Evolutionary conservation across 2,888 invertebrate genomes (phyloP).

Genomic region (Imbricaverruca yamaguchii): DNA sequence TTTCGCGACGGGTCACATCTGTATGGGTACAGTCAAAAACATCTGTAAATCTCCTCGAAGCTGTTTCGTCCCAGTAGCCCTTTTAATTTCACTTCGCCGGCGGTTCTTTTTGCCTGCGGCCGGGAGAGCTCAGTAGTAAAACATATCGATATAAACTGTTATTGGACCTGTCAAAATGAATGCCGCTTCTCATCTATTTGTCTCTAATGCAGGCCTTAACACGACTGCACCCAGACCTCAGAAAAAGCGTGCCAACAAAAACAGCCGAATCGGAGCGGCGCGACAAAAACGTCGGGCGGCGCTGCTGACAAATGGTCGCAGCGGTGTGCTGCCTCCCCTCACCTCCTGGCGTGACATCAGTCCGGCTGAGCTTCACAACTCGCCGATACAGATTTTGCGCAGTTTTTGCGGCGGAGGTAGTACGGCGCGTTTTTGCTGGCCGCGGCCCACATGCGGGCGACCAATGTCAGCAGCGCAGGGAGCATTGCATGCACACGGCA

Average conservation of each 20-base stretch:
- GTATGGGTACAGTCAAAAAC: not conserved
- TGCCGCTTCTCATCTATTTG: constrained; percentile 13
- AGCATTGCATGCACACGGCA: no score
- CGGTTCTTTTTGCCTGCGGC: not conserved
- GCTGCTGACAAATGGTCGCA: constrained; percentile 1
- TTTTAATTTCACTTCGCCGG: not conserved
- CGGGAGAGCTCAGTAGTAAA: not conserved
- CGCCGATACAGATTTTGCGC: no score
- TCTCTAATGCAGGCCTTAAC: not conserved
- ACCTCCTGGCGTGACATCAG: no score
- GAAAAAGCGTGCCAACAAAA: not conserved
- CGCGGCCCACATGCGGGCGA: no score
- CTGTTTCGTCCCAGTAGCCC: not conserved
- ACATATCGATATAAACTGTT: constrained; percentile 13
- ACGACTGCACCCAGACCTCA: not conserved
- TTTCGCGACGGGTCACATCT: not conserved
- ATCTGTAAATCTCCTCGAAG: not conserved
- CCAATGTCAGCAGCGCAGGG: no score
- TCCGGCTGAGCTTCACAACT: no score
- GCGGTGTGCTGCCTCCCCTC: no score
- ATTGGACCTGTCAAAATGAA: constrained; percentile 21
- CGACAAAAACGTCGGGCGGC: not conserved
- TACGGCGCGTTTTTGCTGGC: no score
- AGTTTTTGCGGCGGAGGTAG: no score
- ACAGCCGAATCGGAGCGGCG: not conserved